Base-by-base conservation (phyloP, 2,888 invertebrate species). In the Willowsia nigromaculata region DNA sequence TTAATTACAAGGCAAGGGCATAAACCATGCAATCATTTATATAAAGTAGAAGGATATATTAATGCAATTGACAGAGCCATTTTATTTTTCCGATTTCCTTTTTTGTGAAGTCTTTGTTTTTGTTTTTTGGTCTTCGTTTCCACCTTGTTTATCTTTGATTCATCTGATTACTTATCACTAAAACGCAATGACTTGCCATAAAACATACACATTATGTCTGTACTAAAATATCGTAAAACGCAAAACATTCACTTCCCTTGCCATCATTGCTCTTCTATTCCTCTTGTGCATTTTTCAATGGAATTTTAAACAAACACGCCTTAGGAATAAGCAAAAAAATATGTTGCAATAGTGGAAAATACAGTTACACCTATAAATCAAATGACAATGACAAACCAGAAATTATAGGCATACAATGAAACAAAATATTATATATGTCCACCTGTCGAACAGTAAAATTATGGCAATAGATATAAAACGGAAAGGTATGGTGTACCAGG, bases 271-370 rank as follows among this genome's bases (percentile, higher is more conserved):
- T n/a, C 3, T 25, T 25, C 1, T 30, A 25, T 13, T 9, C 11
- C 18, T 76, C 27, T 50, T 47, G 50, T 22, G 22, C 53, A 50
- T 53, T 27, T 78, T 53, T 78, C 78, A 56, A 30, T 59, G 80
- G 59, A 81, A 59, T 40, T 40, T 59, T 7, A 81, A 81, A 59
- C 80, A 59, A 81, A 59, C 80, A 81, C 80, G 40, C 80, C 80
- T 81, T n/a, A 33, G 15, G 15, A 30, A 22, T 22, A 3, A 56
- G 22, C 18, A 65, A 13, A 33, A 33, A 0, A 33, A 30, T 15
- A n/a, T 65, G 15, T 65, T 33, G 30, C 37, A 3, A n/a, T 65
- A 6, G 0, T 37, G 3, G 15, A 13, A 65, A 65, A 30, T n/a
- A 33, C 65, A 56, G 56, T 56, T 56, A 56, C 56, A 56, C 56